These are phyloP conservation scores for Caenorhabditis remanei DNA, from an alignment of 1,140 invertebrate genomes.

Conservation along the genomic window DNA sequence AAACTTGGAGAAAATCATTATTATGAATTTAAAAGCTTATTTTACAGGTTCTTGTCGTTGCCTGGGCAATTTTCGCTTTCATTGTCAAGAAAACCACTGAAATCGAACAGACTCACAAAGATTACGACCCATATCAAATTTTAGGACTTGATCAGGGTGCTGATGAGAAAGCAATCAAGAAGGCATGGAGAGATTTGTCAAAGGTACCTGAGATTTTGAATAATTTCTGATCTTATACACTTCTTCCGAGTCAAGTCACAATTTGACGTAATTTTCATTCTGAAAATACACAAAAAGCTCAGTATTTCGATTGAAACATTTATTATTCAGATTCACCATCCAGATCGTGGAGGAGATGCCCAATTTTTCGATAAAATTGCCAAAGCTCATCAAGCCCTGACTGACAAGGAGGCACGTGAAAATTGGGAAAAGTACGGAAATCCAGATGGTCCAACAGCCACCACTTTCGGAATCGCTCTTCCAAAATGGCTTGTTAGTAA, in stretches of 20 bases:
- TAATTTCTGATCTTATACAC: background rate
- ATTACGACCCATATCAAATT: constrained; percentile 98
- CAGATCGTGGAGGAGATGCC: constrained; percentile 95
- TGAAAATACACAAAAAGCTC: background rate
- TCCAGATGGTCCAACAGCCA: constrained; percentile 98
- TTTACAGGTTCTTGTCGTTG: constrained; percentile 80
- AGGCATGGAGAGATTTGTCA: constrained; percentile 33
- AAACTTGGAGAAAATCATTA: background rate
- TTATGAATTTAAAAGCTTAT: background rate
- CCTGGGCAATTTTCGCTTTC: constrained; percentile 89
- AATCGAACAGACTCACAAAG: constrained; percentile 96
- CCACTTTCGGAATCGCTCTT: constrained; percentile 97
- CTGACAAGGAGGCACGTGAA: constrained; percentile 93
- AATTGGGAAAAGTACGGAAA: constrained; percentile 99
- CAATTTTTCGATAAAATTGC: constrained; percentile 97
- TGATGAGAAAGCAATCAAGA: constrained; percentile 26
- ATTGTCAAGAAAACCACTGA: constrained; percentile 95
- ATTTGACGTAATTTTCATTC: constrained; percentile 45
- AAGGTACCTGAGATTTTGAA: constrained; percentile 1
- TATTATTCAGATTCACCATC: constrained; percentile 87
- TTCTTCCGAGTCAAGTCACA: background rate
- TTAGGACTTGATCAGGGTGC: constrained; percentile 86
- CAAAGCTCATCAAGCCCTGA: constrained; percentile 90
- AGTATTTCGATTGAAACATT: background rate
- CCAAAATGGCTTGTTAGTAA: constrained; percentile 99